These are phyloP conservation scores for Thysanoteuthis rhombus DNA, from an alignment of 2,888 invertebrate genomes.

Conservation along the genomic window DNA sequence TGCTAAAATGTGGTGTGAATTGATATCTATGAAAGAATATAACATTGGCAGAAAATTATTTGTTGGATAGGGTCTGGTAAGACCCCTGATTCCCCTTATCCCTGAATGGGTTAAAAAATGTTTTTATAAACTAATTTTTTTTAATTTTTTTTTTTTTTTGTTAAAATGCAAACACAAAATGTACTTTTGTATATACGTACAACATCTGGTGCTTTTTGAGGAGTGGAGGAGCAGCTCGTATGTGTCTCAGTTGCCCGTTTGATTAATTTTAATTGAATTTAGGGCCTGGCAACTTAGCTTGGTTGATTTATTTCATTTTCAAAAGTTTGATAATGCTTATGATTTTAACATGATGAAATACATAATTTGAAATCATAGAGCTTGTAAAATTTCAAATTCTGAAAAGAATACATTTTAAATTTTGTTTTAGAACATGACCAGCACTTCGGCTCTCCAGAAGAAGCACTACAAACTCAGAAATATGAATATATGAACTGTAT, in stretches of 20 bases:
- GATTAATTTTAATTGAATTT: background rate
- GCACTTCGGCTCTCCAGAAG: background rate
- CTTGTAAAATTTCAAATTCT: background rate
- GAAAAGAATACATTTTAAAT: background rate
- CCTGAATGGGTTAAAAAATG: background rate
- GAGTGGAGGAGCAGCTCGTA: background rate
- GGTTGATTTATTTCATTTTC: background rate
- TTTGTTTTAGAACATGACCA: background rate
- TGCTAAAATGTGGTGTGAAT: background rate
- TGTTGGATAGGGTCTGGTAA: background rate
- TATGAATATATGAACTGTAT: background rate
- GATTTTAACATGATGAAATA: background rate
- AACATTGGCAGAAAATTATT: background rate
- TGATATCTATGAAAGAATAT: background rate
- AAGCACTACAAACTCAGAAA: background rate
- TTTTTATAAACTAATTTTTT: background rate
- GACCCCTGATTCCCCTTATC: background rate
- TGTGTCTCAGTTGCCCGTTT: background rate
- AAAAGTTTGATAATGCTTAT: no score
- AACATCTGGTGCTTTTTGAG: background rate
- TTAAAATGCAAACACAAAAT: background rate
- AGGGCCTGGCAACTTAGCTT: background rate
- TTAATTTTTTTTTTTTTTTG: background rate
- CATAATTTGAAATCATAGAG: background rate
- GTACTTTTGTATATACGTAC: background rate